These are phyloP conservation scores for Mormyrus hasselquistii DNA, from an alignment of 2,797 vertebrate genomes.

Conservation along the genomic window DNA sequence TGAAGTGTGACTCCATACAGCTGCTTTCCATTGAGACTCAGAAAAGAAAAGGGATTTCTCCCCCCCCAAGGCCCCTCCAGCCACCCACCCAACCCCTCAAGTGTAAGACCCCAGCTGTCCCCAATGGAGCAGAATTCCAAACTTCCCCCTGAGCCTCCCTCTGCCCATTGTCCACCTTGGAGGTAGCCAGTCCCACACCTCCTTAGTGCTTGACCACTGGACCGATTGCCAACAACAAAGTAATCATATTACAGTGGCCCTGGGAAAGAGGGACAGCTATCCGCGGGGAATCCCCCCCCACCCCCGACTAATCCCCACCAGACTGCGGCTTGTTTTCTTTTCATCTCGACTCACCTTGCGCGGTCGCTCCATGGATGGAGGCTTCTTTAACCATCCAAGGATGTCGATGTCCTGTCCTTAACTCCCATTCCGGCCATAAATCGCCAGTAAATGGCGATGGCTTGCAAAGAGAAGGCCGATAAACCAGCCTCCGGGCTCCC, in stretches of 20 bases:
- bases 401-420: slow-evolving; percentile 14
- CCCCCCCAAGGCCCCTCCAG: neutral
- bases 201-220: slow-evolving; percentile 67
- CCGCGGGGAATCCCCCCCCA: slow-evolving; percentile 48
- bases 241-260: slow-evolving; percentile 75
- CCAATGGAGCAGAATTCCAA: slow-evolving; percentile 44
- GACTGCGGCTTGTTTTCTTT: slow-evolving; percentile 15
- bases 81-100: neutral
- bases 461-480: neutral
- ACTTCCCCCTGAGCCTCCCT: slow-evolving; percentile 33
- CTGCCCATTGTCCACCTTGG: slow-evolving; percentile 46
- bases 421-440: slow-evolving; percentile 10
- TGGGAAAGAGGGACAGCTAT: slow-evolving; percentile 52
- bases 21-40: slow-evolving; percentile 48
- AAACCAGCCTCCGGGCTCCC: neutral
- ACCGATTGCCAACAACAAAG: slow-evolving; percentile 64
- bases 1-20: slow-evolving; percentile 38
- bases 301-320: neutral
- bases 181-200: slow-evolving; percentile 46
- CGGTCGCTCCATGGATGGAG: slow-evolving; percentile 27
- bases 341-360: slow-evolving; percentile 36
- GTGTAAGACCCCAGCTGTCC: slow-evolving; percentile 48
- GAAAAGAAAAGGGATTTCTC: slow-evolving; percentile 39
- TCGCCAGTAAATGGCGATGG: neutral
- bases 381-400: slow-evolving; percentile 41